Percentiles rank a stretch among this genome's conserved stretches.
phyloP scores from a whole-genome alignment of 1,140 invertebrate genomes.

The Calosoma granatense region DNA sequence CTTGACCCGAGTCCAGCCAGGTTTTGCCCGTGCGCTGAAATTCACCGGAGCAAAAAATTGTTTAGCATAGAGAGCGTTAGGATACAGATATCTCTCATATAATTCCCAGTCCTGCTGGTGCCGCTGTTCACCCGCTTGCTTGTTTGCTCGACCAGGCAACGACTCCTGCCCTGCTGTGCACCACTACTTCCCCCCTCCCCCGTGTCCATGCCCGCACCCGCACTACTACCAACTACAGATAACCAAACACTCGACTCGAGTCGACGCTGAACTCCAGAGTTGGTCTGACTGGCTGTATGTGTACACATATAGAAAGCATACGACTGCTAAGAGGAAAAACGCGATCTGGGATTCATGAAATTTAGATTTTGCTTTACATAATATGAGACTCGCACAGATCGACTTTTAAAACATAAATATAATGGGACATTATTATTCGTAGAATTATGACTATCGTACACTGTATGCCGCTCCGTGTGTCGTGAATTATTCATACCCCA shows the following conservation, averaged over 20 bases:
- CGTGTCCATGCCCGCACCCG: neutral
- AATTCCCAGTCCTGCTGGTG: too few relatives aligned
- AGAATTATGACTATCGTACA: neutral
- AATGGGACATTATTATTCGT: conserved; percentile 3
- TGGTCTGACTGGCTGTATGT: too few relatives aligned
- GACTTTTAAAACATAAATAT: conserved; percentile 8
- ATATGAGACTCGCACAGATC: neutral
- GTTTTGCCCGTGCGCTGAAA: neutral
- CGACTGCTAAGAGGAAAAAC: neutral
- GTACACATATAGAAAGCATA: too few relatives aligned
- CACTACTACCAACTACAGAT: neutral
- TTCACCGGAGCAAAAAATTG: neutral
- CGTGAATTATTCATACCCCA: neutral
- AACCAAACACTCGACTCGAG: neutral
- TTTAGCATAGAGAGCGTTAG: neutral
- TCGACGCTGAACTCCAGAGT: neutral
- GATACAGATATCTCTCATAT: neutral
- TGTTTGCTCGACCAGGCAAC: neutral
- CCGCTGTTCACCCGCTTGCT: neutral
- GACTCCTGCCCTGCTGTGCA: neutral
- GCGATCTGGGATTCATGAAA: neutral
- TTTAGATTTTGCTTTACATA: conserved; percentile 4
- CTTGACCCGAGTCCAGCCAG: too few relatives aligned
- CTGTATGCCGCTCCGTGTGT: neutral
- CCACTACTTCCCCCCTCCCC: neutral